Base-by-base conservation (phyloP, 2,113 vertebrate species). In the Seriola rivoliana region DNA sequence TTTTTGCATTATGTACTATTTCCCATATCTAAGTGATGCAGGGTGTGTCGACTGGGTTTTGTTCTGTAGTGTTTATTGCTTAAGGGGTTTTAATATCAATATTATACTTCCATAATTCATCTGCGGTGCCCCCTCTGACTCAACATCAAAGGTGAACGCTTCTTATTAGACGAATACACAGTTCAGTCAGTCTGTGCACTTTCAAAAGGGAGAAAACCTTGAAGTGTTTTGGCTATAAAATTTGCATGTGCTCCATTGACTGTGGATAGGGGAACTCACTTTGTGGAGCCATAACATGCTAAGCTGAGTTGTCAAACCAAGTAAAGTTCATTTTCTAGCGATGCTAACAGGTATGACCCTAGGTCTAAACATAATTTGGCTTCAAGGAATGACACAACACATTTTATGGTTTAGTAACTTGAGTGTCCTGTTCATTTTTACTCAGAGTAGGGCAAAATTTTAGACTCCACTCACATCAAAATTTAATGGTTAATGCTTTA, bases 1-100 rank as follows among this genome's bases (percentile, higher is more conserved):
- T 50, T 68, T 48, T 42, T 68, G 34, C 40, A 84, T 84, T 42
- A 78, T 81, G 11, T 57, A 71, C 46, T 50, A 50, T 65, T 55
- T 60, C 12, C 2, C 17, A 59, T 54, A 72, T 75, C 54, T 59
- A 29, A 50, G 72, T 40, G 8, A 38, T 63, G n/a, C 25, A 57
- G 36, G 25, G 36, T 48, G 50, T 19, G n/a, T 71, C 42, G 58
- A 12, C 42, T 60, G 34, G 16, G 8, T 13, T 63, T 1, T 55
- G 12, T 52, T 72, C n/a, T 40, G 21, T 19, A 42, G 4, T 60
- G 8, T 67, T 25, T 57, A 55, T 63, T 57, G 17, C 46, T 78
- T 60, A 36, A 67, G 46, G 32, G 38, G 4, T 14, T 71, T 59
- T 55, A 55, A 66, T 75, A 9, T 65, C 13, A 34, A 1, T 3